Percentiles rank a stretch among this genome's conserved stretches.
These are phyloP conservation scores for Falco naumanni DNA, from an alignment of 2,797 vertebrate species.

Conservation along the genomic window DNA sequence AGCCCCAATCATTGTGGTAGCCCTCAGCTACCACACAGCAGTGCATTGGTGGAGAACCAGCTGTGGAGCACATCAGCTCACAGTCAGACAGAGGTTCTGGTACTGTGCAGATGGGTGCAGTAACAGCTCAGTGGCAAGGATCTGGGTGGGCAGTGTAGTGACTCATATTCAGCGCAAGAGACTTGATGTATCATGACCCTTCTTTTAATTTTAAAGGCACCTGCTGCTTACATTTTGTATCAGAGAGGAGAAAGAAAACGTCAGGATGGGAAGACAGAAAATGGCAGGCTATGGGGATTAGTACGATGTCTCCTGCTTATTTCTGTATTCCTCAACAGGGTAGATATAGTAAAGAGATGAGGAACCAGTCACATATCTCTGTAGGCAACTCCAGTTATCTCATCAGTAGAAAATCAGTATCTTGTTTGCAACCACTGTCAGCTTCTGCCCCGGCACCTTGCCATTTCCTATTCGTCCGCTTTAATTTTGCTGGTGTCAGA, in stretches of 20 bases:
- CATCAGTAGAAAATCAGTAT: background rate
- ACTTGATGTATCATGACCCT: background rate
- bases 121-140: background rate
- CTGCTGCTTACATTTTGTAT: background rate
- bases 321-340: background rate
- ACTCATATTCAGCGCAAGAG: background rate
- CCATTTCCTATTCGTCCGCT: background rate
- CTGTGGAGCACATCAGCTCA: background rate
- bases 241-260: background rate
- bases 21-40: rapidly evolving
- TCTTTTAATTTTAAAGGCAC: background rate
- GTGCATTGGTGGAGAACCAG: background rate
- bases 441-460: background rate
- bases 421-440: background rate
- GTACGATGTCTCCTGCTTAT: rapidly evolving
- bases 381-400: background rate
- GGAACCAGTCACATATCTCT: background rate
- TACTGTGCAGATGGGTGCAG: background rate
- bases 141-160: background rate
- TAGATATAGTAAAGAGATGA: background rate
- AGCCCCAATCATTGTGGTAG: background rate
- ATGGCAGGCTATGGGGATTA: background rate
- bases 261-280: background rate
- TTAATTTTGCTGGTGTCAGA: background rate
- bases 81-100: background rate